These are phyloP conservation scores for Drepana arcuata DNA, from an alignment of 1,140 invertebrate species.

Conservation along the genomic window DNA sequence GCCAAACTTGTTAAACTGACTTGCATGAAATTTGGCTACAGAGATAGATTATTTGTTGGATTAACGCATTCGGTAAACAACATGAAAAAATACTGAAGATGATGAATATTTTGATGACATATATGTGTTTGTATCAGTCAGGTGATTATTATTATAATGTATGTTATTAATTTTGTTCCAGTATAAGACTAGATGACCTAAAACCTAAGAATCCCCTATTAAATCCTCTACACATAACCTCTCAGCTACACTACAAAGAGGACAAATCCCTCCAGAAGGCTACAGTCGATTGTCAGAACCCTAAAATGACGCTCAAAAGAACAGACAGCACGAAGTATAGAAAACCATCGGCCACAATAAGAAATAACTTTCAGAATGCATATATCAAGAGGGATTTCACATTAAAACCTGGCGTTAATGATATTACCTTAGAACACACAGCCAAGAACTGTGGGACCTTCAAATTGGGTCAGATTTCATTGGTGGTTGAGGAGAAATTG, in stretches of 20 bases:
- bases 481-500: conserved; percentile 74
- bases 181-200: conserved; percentile 73
- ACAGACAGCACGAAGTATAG: conserved; percentile 75
- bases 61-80: too few species aligned
- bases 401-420: conserved; percentile 81
- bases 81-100: too few species aligned
- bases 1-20: too few species aligned
- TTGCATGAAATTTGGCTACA: too few species aligned
- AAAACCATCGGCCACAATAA: conserved; percentile 66
- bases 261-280: conserved; percentile 82
- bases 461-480: conserved; percentile 74
- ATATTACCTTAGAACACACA: conserved; percentile 75
- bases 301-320: conserved; percentile 71
- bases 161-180: conserved; percentile 29
- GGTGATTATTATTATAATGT: conserved; percentile 1
- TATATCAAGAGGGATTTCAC: conserved; percentile 71
- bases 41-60: too few species aligned
- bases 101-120: too few species aligned
- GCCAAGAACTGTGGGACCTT: conserved; percentile 74
- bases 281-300: conserved; percentile 75
- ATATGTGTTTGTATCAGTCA: too few species aligned
- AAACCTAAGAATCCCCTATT: conserved; percentile 74
- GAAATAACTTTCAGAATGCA: conserved; percentile 77
- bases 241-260: conserved; percentile 84
- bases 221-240: conserved; percentile 76